Evolutionary conservation across 2,113 vertebrate genomes (phyloP), one percentile per base, ranked within the genome.

Genomic region (Phaethon lepturus): DNA sequence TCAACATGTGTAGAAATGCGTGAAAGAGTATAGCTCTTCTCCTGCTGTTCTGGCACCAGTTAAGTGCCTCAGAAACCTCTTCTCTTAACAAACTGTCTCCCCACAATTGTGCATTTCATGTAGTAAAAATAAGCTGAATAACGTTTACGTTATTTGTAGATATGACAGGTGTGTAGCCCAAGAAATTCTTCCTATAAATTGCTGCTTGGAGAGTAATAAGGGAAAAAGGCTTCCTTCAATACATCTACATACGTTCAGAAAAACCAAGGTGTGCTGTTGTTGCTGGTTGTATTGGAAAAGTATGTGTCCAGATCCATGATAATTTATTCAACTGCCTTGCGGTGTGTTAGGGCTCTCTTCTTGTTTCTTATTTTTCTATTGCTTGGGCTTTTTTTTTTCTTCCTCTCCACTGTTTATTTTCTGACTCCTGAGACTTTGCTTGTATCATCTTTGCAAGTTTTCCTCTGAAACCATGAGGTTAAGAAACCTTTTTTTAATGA

Each of bases 1-100:
- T 91, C 63, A 62, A 66, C 2, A 2, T 0, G 2, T 18, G 66
- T 62, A 22, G 38, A 74, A 68, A 76, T 3, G 31, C 1, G 1
- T n/a, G 24, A 38, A 38, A 60, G 19, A 14, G 11, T 47, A 52
- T 1, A n/a, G 40, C 13, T 55, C 26, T 78, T 74, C 13, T 83
- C 6, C 58, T 72, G 25, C 55, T 91, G 12, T 59, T 67, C 18
- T 44, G 72, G 8, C 13, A 55, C 11, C 25, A 20, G 33, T 1
- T 20, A 45, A 86, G 8, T 47, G 66, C 45, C 29, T 69, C 86
- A 77, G 83, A 80, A 88, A 66, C 9, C 11, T 58, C 31, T 64
- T 58, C 7, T 64, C 40, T 33, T 58, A 42, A n/a, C 12, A 49
- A 23, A 53, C 25, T 35, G 5, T 9, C 18, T 79, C 35, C 23